Conservation (phyloP, 1,140 invertebrate species). For the Euwallacea fornicatus region DNA sequence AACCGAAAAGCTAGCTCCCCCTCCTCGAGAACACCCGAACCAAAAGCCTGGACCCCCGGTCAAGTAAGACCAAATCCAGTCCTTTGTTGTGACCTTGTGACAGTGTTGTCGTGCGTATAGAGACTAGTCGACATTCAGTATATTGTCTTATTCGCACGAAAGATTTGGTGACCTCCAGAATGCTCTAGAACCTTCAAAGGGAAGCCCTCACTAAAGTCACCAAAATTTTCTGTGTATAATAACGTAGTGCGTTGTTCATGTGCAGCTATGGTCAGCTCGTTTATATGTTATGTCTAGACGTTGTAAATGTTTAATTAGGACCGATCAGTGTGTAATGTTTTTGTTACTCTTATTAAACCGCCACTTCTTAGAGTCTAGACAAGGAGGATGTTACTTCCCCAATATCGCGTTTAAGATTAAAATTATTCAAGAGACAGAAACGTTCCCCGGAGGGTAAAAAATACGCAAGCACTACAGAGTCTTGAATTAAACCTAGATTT, state of each 20-base stretch:
- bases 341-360: constrained; percentile 21
- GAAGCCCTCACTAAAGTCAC: neutral
- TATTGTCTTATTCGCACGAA: constrained; percentile 29
- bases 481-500: constrained; percentile 31
- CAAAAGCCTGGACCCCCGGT: constrained; percentile 47
- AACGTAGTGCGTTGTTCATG: constrained; percentile 52
- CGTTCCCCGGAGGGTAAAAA: constrained; percentile 10
- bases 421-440: constrained; percentile 6
- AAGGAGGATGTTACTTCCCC: neutral
- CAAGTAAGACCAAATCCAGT: constrained; percentile 53
- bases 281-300: constrained; percentile 54
- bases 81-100: constrained; percentile 54
- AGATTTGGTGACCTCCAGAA: constrained; percentile 15
- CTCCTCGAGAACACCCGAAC: constrained; percentile 39
- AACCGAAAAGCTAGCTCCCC: constrained; percentile 62
- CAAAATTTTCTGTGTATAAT: constrained; percentile 38
- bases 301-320: constrained; percentile 45
- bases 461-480: constrained; percentile 16
- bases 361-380: constrained; percentile 7
- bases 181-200: too few relatives aligned
- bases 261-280: constrained; percentile 53
- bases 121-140: constrained; percentile 32
- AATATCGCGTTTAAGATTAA: constrained; percentile 1
- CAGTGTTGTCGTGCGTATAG: constrained; percentile 54
- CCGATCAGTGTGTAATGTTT: constrained; percentile 21